Evolutionary conservation across 1,140 invertebrate species (phyloP).

Genomic region (Spodoptera frugiperda): DNA sequence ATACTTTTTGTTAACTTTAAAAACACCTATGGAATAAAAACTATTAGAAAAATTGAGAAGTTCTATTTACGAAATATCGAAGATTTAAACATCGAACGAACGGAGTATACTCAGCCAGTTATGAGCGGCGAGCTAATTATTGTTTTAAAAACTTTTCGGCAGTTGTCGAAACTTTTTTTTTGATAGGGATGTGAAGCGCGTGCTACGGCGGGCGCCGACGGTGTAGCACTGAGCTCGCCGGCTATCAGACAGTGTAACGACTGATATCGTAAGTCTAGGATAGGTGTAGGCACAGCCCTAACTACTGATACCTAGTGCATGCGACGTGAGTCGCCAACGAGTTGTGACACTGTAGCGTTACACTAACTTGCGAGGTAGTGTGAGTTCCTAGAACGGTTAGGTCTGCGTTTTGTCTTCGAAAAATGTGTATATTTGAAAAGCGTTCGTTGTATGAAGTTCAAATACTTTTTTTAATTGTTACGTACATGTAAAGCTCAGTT

Average conservation of each 20-base stretch:
- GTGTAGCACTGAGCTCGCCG: conserved; percentile 72
- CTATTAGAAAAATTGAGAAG: conserved; percentile 41
- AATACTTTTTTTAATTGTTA: too few relatives aligned
- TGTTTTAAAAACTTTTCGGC: conserved; percentile 36
- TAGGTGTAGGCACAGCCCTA: conserved; percentile 64
- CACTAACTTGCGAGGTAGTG: neutral
- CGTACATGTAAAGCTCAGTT: too few relatives aligned
- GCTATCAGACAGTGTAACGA: conserved; percentile 73
- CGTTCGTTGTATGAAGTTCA: too few relatives aligned
- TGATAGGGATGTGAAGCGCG: conserved; percentile 55
- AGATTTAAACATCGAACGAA: conserved; percentile 12
- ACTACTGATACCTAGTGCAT: conserved; percentile 40
- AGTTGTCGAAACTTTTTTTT: conserved; percentile 34
- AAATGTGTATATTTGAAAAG: too few relatives aligned
- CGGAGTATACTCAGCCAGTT: neutral
- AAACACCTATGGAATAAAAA: conserved; percentile 35
- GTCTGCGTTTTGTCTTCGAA: neutral
- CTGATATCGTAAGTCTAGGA: conserved; percentile 76
- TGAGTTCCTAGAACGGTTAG: neutral
- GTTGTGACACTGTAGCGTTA: neutral
- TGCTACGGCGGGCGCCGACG: conserved; percentile 69
- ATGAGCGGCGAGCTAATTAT: conserved; percentile 17
- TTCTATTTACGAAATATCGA: conserved; percentile 34
- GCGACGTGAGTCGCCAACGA: neutral
- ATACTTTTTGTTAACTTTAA: conserved; percentile 28